Evolutionary conservation across 2,888 invertebrate species (phyloP).

Genomic region (Parnassius smintheus): DNA sequence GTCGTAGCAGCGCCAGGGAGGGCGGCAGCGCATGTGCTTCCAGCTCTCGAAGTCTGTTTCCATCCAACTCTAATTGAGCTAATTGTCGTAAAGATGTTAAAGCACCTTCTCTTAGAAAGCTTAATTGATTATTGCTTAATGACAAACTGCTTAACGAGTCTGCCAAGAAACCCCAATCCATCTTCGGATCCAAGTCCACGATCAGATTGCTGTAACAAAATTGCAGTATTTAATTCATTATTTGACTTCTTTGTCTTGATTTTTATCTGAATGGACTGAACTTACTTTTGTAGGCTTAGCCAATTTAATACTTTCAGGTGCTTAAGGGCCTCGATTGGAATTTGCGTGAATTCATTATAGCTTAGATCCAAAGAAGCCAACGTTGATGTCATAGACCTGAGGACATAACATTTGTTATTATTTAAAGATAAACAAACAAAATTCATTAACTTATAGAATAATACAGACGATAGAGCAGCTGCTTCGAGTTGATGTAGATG

Average conservation of each 20-base stretch:
- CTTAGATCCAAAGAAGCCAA: conserved; percentile 89
- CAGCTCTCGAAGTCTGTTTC: conserved; percentile 83
- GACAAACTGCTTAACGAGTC: conserved; percentile 87
- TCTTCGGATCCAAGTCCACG: conserved; percentile 43
- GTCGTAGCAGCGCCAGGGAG: conserved; percentile 82
- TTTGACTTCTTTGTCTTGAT: background rate
- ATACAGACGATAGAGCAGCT: conserved; percentile 75
- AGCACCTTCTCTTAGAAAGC: conserved; percentile 63
- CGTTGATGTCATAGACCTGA: conserved; percentile 88
- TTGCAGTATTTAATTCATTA: background rate
- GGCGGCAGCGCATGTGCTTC: conserved; percentile 81
- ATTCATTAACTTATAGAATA: background rate
- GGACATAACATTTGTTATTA: conserved; percentile 40
- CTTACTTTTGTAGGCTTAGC: conserved; percentile 89
- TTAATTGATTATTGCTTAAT: conserved; percentile 88
- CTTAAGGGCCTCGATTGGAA: conserved; percentile 84
- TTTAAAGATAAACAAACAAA: background rate
- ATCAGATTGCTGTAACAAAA: conserved; percentile 84
- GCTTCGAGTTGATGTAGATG: conserved; percentile 86
- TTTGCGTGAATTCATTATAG: conserved; percentile 85
- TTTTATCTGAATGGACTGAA: conserved; percentile 15
- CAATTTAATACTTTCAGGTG: conserved; percentile 85
- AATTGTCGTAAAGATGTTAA: conserved; percentile 83
- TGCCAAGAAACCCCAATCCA: conserved; percentile 86
- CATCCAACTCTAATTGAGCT: conserved; percentile 83